Evolutionary conservation across 2,797 vertebrate genomes (phyloP).

Genomic region (Gastrophryne carolinensis): DNA sequence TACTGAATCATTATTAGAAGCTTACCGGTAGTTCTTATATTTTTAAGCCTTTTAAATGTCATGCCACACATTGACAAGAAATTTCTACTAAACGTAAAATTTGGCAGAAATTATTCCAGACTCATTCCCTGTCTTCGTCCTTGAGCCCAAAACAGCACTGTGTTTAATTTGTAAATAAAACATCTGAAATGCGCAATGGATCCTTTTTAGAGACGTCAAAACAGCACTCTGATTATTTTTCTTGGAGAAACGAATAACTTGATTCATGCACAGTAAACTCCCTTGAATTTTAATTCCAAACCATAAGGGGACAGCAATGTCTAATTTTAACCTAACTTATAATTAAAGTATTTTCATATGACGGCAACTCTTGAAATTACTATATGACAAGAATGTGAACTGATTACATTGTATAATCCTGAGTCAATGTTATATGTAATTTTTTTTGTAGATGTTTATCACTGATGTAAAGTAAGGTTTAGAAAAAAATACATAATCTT

Average conservation of each 20-base stretch:
- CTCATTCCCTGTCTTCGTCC: background rate
- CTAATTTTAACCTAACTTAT: slow-evolving; percentile 42
- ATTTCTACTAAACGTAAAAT: background rate
- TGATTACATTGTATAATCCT: slow-evolving; percentile 42
- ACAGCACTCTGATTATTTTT: slow-evolving; percentile 24
- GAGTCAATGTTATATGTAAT: slow-evolving; percentile 20
- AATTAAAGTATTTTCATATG: slow-evolving; percentile 41
- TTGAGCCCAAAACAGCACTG: background rate
- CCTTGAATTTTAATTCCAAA: slow-evolving; percentile 25
- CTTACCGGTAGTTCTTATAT: background rate
- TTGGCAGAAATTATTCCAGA: background rate
- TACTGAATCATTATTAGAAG: background rate
- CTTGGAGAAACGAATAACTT: slow-evolving; percentile 14
- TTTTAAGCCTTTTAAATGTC: background rate
- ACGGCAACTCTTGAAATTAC: slow-evolving; percentile 30
- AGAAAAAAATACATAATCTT: background rate
- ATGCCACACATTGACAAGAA: no score
- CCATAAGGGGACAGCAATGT: slow-evolving; percentile 4
- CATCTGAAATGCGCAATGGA: background rate
- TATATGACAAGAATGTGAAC: slow-evolving; percentile 26
- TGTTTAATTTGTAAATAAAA: slow-evolving; percentile 18
- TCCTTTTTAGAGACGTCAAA: slow-evolving; percentile 28
- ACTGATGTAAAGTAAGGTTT: background rate
- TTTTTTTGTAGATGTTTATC: slow-evolving; percentile 5
- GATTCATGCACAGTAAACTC: slow-evolving; percentile 25